Evolutionary conservation across 2,888 invertebrate genomes (phyloP), one percentile per base, ranked within the genome.

Genomic region (Conus canariensis): DNA sequence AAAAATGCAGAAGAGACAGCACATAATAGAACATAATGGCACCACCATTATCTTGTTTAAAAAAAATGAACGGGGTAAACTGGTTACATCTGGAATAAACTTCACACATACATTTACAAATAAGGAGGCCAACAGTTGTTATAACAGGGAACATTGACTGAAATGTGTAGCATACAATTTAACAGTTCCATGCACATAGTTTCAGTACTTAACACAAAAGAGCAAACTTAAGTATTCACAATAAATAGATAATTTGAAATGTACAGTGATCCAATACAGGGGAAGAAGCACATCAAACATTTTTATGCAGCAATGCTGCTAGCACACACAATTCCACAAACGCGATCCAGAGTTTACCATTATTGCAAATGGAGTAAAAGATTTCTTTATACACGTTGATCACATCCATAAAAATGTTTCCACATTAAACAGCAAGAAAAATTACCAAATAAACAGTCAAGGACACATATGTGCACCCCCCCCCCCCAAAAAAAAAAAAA

Each of bases 21-120:
- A 80, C 12, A 16, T 7, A 83, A 83, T 58, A 58, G 82, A 9
- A 83, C 22, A 83, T 58, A 56, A 83, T 83, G 82, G 82, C 82
- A 83, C 82, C 82, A 83, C 82, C 82, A 83, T 83, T 83, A 19
- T 19, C 58, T 56, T 80, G 74, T 74, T 22, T 30, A 16, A 80
- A 45, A 80, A 30, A 5, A 80, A 16, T 8, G n/a, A 25, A 59
- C 25, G 60, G n/a, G 30, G 30, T n/a, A 60, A 59, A 80, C 19
- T 16, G 87, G 56, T 56, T 59, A 64, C 77, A 25, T 0, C 10
- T 45, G 45, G 70, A 58, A 58, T 30, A 45, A 85, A 74, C 16
- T n/a, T 70, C 83, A 85, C 58, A 58, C 70, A 19, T 16, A 77
- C 22, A 59, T 58, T 16, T 25, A 82, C 70, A 45, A 82, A 30